phyloP scores from a whole-genome alignment of 2,797 vertebrate genomes.

The Arctocebus calabarensis region DNA sequence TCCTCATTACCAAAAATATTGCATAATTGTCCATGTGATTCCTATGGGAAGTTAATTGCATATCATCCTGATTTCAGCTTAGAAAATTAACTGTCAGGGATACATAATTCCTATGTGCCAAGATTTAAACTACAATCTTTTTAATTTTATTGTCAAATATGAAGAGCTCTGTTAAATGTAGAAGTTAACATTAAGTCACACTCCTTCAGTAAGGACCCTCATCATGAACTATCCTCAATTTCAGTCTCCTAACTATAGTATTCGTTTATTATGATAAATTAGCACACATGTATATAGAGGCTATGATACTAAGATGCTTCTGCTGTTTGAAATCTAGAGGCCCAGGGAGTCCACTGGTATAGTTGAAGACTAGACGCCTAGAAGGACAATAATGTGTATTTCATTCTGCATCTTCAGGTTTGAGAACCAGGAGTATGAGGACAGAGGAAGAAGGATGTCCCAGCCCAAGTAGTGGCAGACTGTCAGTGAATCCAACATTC shows the following conservation, averaged over 20 bases:
- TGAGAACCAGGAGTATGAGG: not conserved
- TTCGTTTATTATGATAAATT: not conserved
- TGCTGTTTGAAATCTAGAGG: not conserved
- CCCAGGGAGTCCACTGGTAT: not conserved
- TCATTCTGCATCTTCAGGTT: not conserved
- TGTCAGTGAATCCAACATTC: not conserved
- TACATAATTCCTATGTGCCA: slow-evolving; percentile 74
- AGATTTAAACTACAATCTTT: slow-evolving; percentile 67
- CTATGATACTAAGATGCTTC: not conserved
- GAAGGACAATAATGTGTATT: not conserved
- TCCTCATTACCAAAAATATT: slow-evolving; percentile 85
- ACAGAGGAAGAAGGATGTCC: not conserved
- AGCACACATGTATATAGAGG: not conserved
- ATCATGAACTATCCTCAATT: not conserved
- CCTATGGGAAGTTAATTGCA: slow-evolving; percentile 84
- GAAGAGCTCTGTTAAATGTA: not conserved
- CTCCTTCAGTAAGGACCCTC: not conserved
- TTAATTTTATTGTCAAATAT: slow-evolving; percentile 52
- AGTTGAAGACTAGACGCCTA: not conserved
- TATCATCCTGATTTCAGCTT: slow-evolving; percentile 60
- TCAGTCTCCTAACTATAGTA: not conserved
- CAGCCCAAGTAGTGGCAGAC: no score
- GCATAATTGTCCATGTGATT: slow-evolving; percentile 83
- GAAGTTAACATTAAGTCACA: slow-evolving; percentile 23
- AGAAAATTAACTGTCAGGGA: slow-evolving; percentile 80